Evolutionary conservation across 1,140 invertebrate genomes (phyloP).

Genomic region (Hydropsyche tenuis): DNA sequence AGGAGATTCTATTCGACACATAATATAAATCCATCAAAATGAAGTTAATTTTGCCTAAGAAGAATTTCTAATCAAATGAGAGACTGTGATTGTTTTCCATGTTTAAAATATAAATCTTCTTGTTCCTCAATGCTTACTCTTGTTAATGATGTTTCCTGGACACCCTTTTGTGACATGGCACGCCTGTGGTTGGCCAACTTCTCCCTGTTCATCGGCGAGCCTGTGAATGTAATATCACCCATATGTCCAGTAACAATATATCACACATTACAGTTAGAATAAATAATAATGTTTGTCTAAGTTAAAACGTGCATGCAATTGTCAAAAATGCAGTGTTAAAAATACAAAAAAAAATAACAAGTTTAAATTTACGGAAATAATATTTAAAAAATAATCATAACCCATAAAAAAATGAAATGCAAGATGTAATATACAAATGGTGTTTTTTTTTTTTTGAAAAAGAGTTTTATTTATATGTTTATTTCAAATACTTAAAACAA

Average conservation of each 20-base stretch:
- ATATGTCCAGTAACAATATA: slow-evolving; percentile 29
- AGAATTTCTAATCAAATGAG: not conserved
- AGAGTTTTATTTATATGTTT: too few relatives aligned
- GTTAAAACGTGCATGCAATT: slow-evolving; percentile 7
- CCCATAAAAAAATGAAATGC: slow-evolving; percentile 17
- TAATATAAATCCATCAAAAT: not conserved
- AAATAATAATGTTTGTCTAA: not conserved
- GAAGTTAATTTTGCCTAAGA: not conserved
- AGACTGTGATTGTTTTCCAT: not conserved
- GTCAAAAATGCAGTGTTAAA: not conserved
- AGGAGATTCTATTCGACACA: not conserved
- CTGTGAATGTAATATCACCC: slow-evolving; percentile 58
- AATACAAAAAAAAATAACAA: not conserved
- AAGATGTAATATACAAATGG: too few relatives aligned
- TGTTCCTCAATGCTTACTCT: slow-evolving; percentile 64
- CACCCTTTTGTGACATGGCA: slow-evolving; percentile 68
- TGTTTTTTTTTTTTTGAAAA: too few relatives aligned
- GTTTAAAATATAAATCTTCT: slow-evolving; percentile 50
- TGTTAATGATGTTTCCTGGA: slow-evolving; percentile 77
- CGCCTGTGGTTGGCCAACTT: slow-evolving; percentile 74
- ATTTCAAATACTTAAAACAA: too few relatives aligned
- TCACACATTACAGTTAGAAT: slow-evolving; percentile 10
- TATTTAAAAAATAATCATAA: not conserved
- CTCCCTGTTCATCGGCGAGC: slow-evolving; percentile 78
- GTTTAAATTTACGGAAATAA: not conserved